Evolutionary conservation across 2,888 invertebrate species (phyloP).

Genomic region (Listrodromus nycthemerus): DNA sequence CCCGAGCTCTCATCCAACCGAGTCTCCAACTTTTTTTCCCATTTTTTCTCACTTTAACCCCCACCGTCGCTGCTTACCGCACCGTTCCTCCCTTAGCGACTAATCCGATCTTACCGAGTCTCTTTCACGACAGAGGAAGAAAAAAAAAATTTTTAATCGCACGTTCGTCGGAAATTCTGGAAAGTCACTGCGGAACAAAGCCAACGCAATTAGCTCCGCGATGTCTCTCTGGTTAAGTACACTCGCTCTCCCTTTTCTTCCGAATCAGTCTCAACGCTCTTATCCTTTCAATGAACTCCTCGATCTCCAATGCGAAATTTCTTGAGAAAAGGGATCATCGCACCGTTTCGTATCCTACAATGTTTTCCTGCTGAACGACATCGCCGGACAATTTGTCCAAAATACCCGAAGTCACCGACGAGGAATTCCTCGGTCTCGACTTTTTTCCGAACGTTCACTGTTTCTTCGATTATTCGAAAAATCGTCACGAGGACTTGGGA

Average conservation of each 20-base stretch:
- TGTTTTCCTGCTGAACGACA: too few relatives aligned
- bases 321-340: too few relatives aligned
- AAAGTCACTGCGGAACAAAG: constrained; percentile 14
- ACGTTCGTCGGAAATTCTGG: constrained; percentile 9
- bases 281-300: constrained; percentile 10
- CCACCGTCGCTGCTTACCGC: constrained; percentile 1
- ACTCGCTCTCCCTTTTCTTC: background rate
- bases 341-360: too few relatives aligned
- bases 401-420: background rate
- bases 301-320: background rate
- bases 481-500: background rate
- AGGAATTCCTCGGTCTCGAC: background rate
- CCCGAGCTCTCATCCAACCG: constrained; percentile 34
- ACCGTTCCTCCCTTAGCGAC: constrained; percentile 14
- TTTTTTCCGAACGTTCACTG: background rate
- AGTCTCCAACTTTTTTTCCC: background rate
- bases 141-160: constrained; percentile 14
- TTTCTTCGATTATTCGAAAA: background rate
- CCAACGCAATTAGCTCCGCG: constrained; percentile 24
- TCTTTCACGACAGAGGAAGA: background rate
- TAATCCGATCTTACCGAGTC: constrained; percentile 26
- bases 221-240: constrained; percentile 15
- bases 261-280: background rate
- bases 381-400: too few relatives aligned
- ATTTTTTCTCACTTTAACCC: background rate